These are phyloP conservation scores for Grammomys dolichurus DNA, from an alignment of 2,113 vertebrate genomes.

Conservation along the genomic window DNA sequence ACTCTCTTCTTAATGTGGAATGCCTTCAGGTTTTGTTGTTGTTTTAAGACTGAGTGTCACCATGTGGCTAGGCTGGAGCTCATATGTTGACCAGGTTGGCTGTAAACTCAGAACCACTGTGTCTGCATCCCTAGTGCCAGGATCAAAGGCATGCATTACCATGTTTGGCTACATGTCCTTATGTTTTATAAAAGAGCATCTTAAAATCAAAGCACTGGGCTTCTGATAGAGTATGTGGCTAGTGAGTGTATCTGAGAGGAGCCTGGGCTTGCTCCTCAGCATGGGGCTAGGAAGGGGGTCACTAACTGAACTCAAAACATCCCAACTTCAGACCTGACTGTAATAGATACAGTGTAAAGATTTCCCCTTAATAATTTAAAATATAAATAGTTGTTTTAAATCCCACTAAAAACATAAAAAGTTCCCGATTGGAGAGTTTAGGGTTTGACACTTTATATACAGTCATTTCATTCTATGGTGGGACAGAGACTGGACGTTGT, in stretches of 20 bases:
- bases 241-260: no score
- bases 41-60: neutral
- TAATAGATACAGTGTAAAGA: slow-evolving; percentile 58
- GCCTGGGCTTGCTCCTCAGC: neutral
- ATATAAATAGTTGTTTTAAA: slow-evolving; percentile 81
- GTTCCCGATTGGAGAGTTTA: slow-evolving; percentile 72
- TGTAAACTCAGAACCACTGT: neutral
- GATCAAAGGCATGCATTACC: neutral
- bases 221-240: neutral
- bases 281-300: neutral
- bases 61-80: neutral
- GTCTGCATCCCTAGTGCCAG: neutral
- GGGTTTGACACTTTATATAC: slow-evolving; percentile 46
- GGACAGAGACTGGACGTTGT: slow-evolving; percentile 89
- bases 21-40: neutral
- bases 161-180: neutral
- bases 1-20: neutral
- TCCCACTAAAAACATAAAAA: slow-evolving; percentile 78
- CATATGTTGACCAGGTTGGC: neutral
- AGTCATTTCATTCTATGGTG: slow-evolving; percentile 86
- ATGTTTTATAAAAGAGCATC: slow-evolving; percentile 55
- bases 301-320: slow-evolving; percentile 59
- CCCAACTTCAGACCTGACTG: slow-evolving; percentile 66
- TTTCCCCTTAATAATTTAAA: slow-evolving; percentile 76
- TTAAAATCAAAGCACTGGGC: slow-evolving; percentile 50